Evolutionary conservation across 2,797 vertebrate species (phyloP).

Genomic region (Crenichthys baileyi): DNA sequence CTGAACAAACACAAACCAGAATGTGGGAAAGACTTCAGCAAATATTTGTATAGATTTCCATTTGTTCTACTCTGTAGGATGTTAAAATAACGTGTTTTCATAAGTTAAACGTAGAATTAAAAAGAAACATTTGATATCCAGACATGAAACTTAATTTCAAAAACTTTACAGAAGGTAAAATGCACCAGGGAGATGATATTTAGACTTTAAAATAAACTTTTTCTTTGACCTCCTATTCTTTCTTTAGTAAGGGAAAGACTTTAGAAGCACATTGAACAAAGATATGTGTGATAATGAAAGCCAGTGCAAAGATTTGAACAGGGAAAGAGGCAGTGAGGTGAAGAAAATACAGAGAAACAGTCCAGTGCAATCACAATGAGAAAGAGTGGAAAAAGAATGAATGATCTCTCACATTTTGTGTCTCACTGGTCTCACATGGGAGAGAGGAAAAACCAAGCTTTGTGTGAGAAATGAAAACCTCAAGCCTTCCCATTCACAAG

Average conservation of each 20-base stretch:
- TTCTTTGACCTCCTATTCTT: constrained; percentile 17
- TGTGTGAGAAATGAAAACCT: constrained; percentile 66
- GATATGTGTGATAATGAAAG: constrained; percentile 5
- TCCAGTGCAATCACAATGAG: constrained; percentile 28
- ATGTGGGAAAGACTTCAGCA: constrained; percentile 8
- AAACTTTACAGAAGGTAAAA: not conserved
- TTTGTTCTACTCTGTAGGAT: constrained; percentile 17
- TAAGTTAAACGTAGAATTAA: not conserved
- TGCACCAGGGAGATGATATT: constrained; percentile 5
- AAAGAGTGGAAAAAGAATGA: constrained; percentile 37
- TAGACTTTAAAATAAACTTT: constrained; percentile 32
- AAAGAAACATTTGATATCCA: constrained; percentile 16
- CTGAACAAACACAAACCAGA: constrained; percentile 25
- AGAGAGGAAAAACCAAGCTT: constrained; percentile 52
- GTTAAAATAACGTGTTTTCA: constrained; percentile 7
- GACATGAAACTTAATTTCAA: not conserved
- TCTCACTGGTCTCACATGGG: constrained; percentile 69
- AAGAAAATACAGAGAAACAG: constrained; percentile 31
- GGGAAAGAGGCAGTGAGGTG: constrained; percentile 38
- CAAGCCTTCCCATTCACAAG: constrained; percentile 60
- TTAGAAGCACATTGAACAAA: constrained; percentile 34
- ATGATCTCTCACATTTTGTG: constrained; percentile 61
- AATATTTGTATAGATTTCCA: constrained; percentile 29
- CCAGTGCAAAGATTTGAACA: constrained; percentile 37
- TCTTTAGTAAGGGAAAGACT: constrained; percentile 29